Conservation (phyloP, 2,888 invertebrate species). For the Sesia apiformis region DNA sequence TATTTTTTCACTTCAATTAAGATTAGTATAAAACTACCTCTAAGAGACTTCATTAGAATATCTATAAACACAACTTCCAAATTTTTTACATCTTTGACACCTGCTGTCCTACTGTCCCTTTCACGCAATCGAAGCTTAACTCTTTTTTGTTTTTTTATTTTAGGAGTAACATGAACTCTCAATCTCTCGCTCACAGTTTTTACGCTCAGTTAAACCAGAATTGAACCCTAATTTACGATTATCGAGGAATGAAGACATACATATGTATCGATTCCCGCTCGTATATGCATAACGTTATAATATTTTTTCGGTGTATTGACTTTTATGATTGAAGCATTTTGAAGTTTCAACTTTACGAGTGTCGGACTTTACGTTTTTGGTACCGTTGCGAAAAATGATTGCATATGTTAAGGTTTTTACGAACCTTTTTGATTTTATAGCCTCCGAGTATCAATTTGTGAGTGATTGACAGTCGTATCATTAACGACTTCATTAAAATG, state of each 20-base stretch:
- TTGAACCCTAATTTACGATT: conserved; percentile 63
- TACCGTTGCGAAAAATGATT: background rate
- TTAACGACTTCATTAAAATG: conserved; percentile 50
- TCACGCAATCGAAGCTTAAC: background rate
- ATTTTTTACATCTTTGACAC: too few species aligned
- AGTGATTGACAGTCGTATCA: conserved; percentile 40
- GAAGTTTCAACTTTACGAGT: conserved; percentile 16
- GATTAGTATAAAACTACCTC: too few species aligned
- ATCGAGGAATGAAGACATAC: conserved; percentile 57
- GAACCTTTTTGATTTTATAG: background rate
- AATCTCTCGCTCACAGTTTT: conserved; percentile 62
- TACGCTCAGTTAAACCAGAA: conserved; percentile 61
- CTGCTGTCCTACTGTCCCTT: too few species aligned
- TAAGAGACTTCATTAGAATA: too few species aligned
- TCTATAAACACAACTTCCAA: too few species aligned
- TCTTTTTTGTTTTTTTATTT: background rate
- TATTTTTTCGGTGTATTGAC: conserved; percentile 41
- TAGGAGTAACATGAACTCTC: conserved; percentile 62
- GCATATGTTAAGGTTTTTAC: background rate
- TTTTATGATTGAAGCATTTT: conserved; percentile 40
- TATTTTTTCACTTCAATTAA: too few species aligned
- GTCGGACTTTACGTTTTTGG: conserved; percentile 13
- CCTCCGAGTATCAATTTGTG: conserved; percentile 10
- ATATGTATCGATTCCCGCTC: conserved; percentile 30
- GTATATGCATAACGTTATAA: conserved; percentile 26